Percentiles rank a stretch among this genome's conserved stretches.
Evolutionary conservation across 2,888 invertebrate species (phyloP).

Genomic region (Tromatobia lineatoria): DNA sequence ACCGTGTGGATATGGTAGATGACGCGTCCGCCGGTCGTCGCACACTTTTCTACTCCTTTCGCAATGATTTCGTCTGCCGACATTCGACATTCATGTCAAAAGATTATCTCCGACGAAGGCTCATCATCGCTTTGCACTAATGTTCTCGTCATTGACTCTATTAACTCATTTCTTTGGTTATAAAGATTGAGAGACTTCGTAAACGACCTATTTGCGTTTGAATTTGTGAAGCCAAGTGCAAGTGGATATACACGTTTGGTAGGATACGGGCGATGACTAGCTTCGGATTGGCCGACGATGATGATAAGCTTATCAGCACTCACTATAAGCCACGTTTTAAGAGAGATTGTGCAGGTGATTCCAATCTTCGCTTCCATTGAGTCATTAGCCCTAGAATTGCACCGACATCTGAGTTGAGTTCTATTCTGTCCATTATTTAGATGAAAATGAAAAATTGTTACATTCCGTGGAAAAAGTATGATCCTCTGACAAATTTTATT

Average conservation of each 20-base stretch:
- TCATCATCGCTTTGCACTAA: background rate
- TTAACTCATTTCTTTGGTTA: background rate
- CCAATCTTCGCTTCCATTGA: background rate
- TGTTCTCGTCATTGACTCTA: background rate
- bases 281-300: background rate
- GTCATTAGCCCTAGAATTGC: background rate
- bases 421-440: no score
- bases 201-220: background rate
- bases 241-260: background rate
- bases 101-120: background rate
- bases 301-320: background rate
- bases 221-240: background rate
- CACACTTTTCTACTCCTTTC: conserved; percentile 12
- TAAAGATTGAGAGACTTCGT: background rate
- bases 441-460: no score
- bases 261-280: background rate
- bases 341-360: background rate
- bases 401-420: background rate
- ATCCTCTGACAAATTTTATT: no score
- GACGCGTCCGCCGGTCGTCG: background rate
- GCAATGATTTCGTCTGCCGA: background rate
- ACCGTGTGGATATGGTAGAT: background rate
- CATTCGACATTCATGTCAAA: conserved; percentile 2
- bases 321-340: background rate
- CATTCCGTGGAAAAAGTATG: no score